Evolutionary conservation across 2,888 invertebrate genomes (phyloP), one percentile per base, ranked within the genome.

Genomic region (Unio pictorum): DNA sequence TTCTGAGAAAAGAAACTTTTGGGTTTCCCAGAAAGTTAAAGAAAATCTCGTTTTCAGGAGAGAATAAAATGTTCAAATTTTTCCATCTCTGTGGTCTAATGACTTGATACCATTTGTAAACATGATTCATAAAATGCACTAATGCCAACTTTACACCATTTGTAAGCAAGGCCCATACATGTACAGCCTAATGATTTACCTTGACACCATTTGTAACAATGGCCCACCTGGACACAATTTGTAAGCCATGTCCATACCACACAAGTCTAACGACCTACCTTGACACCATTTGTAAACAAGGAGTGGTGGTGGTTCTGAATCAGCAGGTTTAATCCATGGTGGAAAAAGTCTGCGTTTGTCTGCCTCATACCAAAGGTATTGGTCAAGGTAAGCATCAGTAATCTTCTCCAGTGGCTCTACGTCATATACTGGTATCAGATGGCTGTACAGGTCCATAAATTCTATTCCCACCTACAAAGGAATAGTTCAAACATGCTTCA

Each of bases 391-490:
- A 0, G 99, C 99, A 89, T 99, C 99, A 0, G 99, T 99, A 75
- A 99, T 99, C 91, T 99, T 99, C 91, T 99, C 99, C 68, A 99
- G 91, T 0, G 99, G 99, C 87, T 99, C 99, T 60, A 99, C 98
- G 89, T 99, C 99, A 89, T 99, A 99, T 0, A 99, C 99, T 0
- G 99, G 99, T 76, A 99, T 97, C 75, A 99, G 91, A 88, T 99
- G 99, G 73, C 98, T 98, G 92, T 99, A 99, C 69, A 99, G 92
- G 90, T 99, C 99, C 99, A 99, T 99, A 91, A 99, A 99, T 91
- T 99, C 99, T 86, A 99, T 99, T 61, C 99, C 98, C 71, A 96
- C 95, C 94, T 95, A 84, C 64, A 83, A 76, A 45, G 11, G 45
- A 11, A 45, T 11, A 45, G 45, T 45, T 45, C 11, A 45, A 45